These are phyloP conservation scores for Odobenus rosmarus DNA, from an alignment of 2,113 vertebrate species.

Conservation along the genomic window DNA sequence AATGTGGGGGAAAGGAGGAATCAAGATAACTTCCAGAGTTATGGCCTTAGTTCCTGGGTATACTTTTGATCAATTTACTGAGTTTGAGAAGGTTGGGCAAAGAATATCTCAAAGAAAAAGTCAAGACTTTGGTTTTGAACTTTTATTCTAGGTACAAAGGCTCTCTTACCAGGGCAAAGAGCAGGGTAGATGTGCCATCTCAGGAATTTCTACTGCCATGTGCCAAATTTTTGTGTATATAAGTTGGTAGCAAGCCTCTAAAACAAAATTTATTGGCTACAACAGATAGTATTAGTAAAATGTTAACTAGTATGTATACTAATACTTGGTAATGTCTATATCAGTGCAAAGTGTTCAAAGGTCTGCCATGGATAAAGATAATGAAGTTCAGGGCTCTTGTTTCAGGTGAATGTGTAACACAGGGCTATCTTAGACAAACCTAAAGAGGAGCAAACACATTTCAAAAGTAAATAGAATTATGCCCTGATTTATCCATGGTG, in stretches of 20 bases:
- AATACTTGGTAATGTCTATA: slow-evolving; percentile 32
- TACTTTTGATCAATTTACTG: slow-evolving; percentile 9
- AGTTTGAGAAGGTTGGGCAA: background rate
- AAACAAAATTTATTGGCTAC: background rate
- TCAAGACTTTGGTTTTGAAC: slow-evolving; percentile 6
- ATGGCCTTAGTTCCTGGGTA: background rate
- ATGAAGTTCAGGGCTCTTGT: slow-evolving; percentile 52
- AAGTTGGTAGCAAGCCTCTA: background rate
- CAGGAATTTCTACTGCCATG: slow-evolving; percentile 13
- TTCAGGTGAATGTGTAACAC: slow-evolving; percentile 70
- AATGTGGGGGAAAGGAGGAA: background rate
- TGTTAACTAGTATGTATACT: slow-evolving; percentile 54
- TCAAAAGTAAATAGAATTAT: slow-evolving; percentile 52
- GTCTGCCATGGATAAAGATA: slow-evolving; percentile 53
- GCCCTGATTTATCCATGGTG: background rate
- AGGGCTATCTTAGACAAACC: slow-evolving; percentile 52
- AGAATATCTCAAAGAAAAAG: slow-evolving; percentile 2
- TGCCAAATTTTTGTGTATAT: slow-evolving; percentile 50
- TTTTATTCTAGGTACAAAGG: slow-evolving; percentile 25
- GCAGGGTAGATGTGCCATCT: background rate
- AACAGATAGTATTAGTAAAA: slow-evolving; percentile 40
- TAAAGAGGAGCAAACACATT: slow-evolving; percentile 44
- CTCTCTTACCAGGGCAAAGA: background rate
- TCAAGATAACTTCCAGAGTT: background rate
- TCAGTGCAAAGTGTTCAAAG: slow-evolving; percentile 56